Conservation (phyloP, 2,113 vertebrate species). For the Chionomys nivalis region DNA sequence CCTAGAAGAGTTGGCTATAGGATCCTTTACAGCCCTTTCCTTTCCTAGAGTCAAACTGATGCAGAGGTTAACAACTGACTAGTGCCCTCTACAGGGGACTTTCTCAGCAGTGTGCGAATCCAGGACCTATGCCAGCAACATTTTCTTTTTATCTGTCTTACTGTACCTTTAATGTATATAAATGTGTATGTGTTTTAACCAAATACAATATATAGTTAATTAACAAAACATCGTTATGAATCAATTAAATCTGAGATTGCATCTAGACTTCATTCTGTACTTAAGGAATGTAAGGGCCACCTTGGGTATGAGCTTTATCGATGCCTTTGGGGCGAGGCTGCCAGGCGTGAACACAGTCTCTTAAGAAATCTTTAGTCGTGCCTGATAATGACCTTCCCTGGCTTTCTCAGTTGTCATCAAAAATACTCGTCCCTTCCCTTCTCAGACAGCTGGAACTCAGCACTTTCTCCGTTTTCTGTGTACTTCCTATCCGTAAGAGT, state of each 20-base stretch:
- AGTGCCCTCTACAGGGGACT: conserved; percentile 77
- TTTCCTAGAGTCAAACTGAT: background rate
- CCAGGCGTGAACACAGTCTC: background rate
- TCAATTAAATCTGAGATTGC: conserved; percentile 45
- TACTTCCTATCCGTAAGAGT: conserved; percentile 22
- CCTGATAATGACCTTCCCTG: background rate
- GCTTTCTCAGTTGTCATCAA: conserved; percentile 9
- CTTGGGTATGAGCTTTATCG: background rate
- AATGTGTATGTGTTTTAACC: background rate
- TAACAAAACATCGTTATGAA: background rate
- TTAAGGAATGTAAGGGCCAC: background rate
- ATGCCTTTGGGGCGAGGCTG: background rate
- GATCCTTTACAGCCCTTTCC: background rate
- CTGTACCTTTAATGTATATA: background rate
- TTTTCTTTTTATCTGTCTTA: background rate
- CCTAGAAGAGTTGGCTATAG: background rate
- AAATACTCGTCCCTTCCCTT: background rate
- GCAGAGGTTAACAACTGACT: conserved; percentile 65
- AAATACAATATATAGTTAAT: background rate
- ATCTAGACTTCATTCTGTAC: conserved; percentile 11
- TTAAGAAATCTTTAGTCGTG: background rate
- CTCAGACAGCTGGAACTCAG: background rate
- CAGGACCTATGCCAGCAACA: background rate
- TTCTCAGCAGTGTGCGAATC: background rate
- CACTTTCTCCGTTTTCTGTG: conserved; percentile 44